Conservation (phyloP, 1,140 invertebrate genomes). For the Cheumatopsyche charites region DNA sequence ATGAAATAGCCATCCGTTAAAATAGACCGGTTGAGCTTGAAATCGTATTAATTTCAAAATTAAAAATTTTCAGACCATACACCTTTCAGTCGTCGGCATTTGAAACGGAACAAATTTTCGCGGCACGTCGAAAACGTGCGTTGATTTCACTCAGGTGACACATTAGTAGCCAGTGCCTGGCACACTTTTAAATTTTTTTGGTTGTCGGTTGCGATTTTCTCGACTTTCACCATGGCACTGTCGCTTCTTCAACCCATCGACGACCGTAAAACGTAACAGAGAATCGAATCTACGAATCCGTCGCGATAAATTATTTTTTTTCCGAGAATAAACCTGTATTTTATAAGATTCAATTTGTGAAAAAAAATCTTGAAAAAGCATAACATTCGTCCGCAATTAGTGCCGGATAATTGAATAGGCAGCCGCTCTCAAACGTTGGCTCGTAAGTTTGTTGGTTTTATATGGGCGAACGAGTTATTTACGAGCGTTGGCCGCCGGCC, state of each 20-base stretch:
- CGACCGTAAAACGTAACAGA: too few species aligned
- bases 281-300: too few species aligned
- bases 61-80: too few species aligned
- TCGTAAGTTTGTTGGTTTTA: slow-evolving; percentile 21
- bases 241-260: neutral
- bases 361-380: too few species aligned
- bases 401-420: slow-evolving; percentile 19
- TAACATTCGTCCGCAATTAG: neutral
- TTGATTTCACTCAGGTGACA: slow-evolving; percentile 28
- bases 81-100: too few species aligned
- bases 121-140: neutral
- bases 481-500: slow-evolving; percentile 14
- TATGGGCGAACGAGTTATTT: slow-evolving; percentile 7
- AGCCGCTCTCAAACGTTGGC: neutral
- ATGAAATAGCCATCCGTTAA: too few species aligned
- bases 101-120: neutral
- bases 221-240: slow-evolving; percentile 12
- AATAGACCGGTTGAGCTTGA: too few species aligned
- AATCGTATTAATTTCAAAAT: too few species aligned
- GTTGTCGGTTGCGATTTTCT: slow-evolving; percentile 33
- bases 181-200: slow-evolving; percentile 35
- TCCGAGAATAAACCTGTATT: too few species aligned
- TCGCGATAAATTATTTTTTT: too few species aligned
- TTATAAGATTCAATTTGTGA: too few species aligned
- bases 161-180: slow-evolving; percentile 27